Evolutionary conservation across 2,113 vertebrate species (phyloP).

Genomic region (Chaetorhynchus papuensis): DNA sequence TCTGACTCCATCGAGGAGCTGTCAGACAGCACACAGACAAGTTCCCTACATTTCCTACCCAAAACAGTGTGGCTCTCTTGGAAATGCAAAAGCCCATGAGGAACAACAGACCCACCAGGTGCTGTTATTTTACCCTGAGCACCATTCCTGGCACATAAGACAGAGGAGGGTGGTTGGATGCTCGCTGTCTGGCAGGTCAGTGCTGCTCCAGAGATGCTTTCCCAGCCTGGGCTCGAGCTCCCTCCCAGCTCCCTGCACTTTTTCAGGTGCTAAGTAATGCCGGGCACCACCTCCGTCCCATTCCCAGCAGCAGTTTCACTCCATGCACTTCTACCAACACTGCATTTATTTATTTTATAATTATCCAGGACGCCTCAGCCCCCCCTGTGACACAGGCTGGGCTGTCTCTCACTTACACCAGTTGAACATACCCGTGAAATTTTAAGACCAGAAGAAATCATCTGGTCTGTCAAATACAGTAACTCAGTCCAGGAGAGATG

Average conservation of each 20-base stretch:
- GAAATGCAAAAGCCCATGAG: not conserved
- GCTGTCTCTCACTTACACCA: not conserved
- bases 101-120: not conserved
- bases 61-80: not conserved
- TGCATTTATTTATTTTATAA: conserved; percentile 10
- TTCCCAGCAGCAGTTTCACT: not conserved
- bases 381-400: not conserved
- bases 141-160: not conserved
- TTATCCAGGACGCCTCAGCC: not conserved
- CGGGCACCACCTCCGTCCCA: not conserved
- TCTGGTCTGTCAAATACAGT: not conserved
- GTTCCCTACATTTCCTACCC: not conserved
- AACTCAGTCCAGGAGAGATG: not conserved
- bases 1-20: not conserved
- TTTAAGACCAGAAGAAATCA: conserved; percentile 12
- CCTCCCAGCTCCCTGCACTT: not conserved
- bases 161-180: not conserved
- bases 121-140: not conserved
- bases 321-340: not conserved
- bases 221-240: not conserved
- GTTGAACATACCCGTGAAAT: not conserved
- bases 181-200: not conserved
- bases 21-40: not conserved
- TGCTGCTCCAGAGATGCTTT: not conserved
- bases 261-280: not conserved